phyloP scores from a whole-genome alignment of 2,797 vertebrate genomes.

The Hyperoplus immaculatus region DNA sequence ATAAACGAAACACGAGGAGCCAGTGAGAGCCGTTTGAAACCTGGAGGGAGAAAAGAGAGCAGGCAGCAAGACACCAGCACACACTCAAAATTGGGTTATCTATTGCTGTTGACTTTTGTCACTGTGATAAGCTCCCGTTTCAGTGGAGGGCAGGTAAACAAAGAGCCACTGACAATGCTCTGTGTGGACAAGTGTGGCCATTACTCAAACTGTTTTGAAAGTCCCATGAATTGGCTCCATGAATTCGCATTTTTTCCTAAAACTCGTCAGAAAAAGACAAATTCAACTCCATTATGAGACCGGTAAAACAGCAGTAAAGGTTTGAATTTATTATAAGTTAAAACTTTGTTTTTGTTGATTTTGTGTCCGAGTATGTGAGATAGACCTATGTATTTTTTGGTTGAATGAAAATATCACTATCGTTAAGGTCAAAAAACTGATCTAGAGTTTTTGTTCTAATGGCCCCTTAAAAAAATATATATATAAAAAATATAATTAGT shows the following conservation, averaged over 20 bases:
- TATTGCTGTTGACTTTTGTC: slow-evolving; percentile 56
- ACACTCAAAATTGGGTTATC: slow-evolving; percentile 58
- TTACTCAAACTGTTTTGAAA: slow-evolving; percentile 17
- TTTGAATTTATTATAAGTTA: slow-evolving; percentile 7
- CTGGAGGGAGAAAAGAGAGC: slow-evolving; percentile 71
- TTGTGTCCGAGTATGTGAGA: slow-evolving; percentile 7
- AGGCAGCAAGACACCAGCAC: slow-evolving; percentile 68
- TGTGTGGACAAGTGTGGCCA: slow-evolving; percentile 50
- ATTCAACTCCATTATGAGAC: slow-evolving; percentile 21
- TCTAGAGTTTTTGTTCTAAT: slow-evolving; percentile 18
- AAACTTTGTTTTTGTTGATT: not conserved
- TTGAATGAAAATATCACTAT: not conserved
- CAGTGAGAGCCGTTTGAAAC: slow-evolving; percentile 69
- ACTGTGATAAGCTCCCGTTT: slow-evolving; percentile 61
- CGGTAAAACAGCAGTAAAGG: not conserved
- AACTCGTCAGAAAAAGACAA: slow-evolving; percentile 22
- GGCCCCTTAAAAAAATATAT: slow-evolving; percentile 1
- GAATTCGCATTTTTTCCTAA: slow-evolving; percentile 6
- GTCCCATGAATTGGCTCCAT: slow-evolving; percentile 30
- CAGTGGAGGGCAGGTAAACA: slow-evolving; percentile 63
- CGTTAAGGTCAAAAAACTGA: slow-evolving; percentile 4
- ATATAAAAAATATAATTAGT: not conserved
- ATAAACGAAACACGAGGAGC: slow-evolving; percentile 8
- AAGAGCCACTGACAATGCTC: slow-evolving; percentile 59
- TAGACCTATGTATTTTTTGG: slow-evolving; percentile 24